These are phyloP conservation scores for Argyra leucocephala DNA, from an alignment of 2,888 invertebrate species.

Conservation along the genomic window DNA sequence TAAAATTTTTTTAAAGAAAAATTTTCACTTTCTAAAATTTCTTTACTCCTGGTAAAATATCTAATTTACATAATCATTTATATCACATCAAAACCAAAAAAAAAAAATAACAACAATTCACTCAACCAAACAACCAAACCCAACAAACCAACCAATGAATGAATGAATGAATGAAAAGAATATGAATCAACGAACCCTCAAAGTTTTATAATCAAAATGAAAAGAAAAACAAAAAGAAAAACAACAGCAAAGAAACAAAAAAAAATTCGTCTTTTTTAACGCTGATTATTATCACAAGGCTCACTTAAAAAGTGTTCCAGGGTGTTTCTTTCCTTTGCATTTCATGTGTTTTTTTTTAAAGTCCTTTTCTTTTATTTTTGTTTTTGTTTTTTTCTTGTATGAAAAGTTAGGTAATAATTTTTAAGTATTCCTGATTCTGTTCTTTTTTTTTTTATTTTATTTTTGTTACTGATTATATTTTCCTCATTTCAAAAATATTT, in stretches of 20 bases:
- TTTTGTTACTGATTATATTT: no score
- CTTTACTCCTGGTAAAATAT: conserved; percentile 10
- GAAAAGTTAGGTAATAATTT: neutral
- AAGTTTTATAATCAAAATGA: no score
- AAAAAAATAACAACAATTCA: neutral
- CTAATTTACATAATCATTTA: conserved; percentile 10
- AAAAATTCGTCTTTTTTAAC: no score
- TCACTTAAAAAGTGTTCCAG: no score
- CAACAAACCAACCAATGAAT: neutral
- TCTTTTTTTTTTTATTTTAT: neutral
- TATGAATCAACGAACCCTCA: no score
- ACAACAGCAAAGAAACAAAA: no score
- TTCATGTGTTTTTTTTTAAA: neutral
- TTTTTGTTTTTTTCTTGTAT: neutral
- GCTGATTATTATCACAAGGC: no score
- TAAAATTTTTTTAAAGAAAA: neutral
- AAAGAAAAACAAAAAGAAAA: no score
- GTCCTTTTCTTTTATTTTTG: neutral
- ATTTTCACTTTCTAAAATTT: conserved; percentile 5
- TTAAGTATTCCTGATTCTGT: neutral
- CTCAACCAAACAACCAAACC: neutral
- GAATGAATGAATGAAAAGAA: no score
- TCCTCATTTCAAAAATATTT: no score
- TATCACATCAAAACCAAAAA: neutral
- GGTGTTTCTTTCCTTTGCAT: no score